Base-by-base conservation (phyloP, 1,140 invertebrate genomes). In the Drosophila willistoni region DNA sequence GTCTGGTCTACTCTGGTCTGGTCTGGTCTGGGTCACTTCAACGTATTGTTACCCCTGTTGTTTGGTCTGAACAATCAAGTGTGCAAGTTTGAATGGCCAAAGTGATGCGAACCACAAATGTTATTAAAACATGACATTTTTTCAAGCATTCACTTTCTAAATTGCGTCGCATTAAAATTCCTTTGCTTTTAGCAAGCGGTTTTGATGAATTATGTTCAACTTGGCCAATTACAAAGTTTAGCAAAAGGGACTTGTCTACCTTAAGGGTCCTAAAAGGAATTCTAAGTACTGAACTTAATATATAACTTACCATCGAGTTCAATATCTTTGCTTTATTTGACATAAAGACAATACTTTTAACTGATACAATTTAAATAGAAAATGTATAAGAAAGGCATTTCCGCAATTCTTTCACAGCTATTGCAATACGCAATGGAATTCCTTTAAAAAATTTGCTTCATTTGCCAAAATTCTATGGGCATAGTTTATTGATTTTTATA, bases 31-130 rank as follows among this genome's bases (percentile, higher is more conserved):
- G 47, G 60, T 17, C 41, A 19, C 29, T 36, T 39, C 22, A 57
- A 41, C 61, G 22, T 29, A 47, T 44, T 44, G 42, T 44, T 29
- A 10, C 7, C 60, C 59, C 12, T 39, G 12, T 39, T 39, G 36
- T 72, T 64, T 67, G 57, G 68, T 10, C 71, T 78, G 44, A 19
- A 51, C 44, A 87, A 89, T 89, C 77, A 87, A 87, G 84, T 81
- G 77, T 72, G 68, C 77, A 77, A 86, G 62, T 87, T 86, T 87
- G 66, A 83, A 89, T 77, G 73, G 82, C 36, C 55, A 14, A 59
- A 56, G 33, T 68, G 63, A 72, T 47, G 72, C 19, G 34, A 61
- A 64, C 56, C 66, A 65, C 42, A 72, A 64, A 79, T 74, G 61
- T 71, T 61, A 68, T 74, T 78, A 74, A 67, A 71, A 82, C 77